Evolutionary conservation across 2,113 vertebrate genomes (phyloP).

Genomic region (Alouatta palliata): DNA sequence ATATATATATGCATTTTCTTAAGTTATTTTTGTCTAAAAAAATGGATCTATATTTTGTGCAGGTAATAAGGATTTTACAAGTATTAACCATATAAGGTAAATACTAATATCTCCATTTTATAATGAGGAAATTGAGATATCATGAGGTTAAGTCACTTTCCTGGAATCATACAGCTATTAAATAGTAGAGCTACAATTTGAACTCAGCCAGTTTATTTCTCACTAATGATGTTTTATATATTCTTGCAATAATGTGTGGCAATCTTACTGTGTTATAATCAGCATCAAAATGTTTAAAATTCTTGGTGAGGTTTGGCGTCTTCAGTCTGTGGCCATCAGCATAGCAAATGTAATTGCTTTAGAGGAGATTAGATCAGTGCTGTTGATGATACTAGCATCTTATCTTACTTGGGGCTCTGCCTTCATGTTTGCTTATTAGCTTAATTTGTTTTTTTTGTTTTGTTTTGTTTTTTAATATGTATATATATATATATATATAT

Average conservation of each 20-base stretch:
- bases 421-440: not conserved
- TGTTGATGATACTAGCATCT: not conserved
- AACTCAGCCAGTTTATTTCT: not conserved
- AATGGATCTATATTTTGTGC: not conserved
- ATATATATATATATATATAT: too few species aligned
- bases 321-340: not conserved
- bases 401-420: not conserved
- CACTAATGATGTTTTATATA: not conserved
- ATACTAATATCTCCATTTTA: not conserved
- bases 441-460: conserved; percentile 42
- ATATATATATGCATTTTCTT: not conserved
- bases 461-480: too few species aligned
- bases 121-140: not conserved
- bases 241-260: not conserved
- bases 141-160: not conserved
- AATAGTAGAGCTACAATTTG: not conserved
- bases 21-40: conserved; percentile 1
- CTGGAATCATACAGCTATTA: not conserved
- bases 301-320: not conserved
- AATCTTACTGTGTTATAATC: not conserved
- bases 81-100: not conserved
- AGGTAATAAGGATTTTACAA: conserved; percentile 39
- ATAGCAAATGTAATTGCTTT: not conserved
- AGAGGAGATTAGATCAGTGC: not conserved
- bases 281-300: not conserved